Evolutionary conservation across 1,140 invertebrate species (phyloP), one percentile per base, ranked within the genome.

Genomic region (Atta colombica): DNA sequence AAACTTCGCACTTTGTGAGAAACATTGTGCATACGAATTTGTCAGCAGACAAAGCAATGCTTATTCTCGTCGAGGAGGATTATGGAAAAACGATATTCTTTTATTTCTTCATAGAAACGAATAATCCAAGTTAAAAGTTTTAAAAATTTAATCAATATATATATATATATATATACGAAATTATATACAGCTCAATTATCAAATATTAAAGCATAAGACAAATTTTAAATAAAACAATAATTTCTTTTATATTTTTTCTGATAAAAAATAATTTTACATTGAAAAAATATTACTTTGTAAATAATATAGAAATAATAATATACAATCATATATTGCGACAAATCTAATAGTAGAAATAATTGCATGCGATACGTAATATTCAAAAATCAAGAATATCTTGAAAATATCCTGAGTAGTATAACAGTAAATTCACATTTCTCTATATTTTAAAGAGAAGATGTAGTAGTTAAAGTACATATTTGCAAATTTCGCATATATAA

Each of bases 1-100:
- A 1, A 87, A 88, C 65, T 85, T 65, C 8, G 80, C 25, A 66
- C 53, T 55, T 66, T 82, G 68, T 16, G 87, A 85, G 74, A 60
- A 65, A 66, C 69, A 68, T 77, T 6, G 39, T 49, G 53, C 25
- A 60, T 82, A n/a, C 25, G 4, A 72, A 71, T 61, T 60, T 71
- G 18, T 28, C 61, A 12, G 16, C 21, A 49, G 7, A 12, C 31
- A 66, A 18, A 28, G 68, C 21, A 12, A 53, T 8, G 39, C 12
- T 21, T 60, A 58, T 53, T 10, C 12, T 58, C 8, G 51, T 31
- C 39, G 25, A 72, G 12, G 45, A 21, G 25, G 16, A 82, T 35
- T 60, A 21, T 61, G 35, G 55, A 14, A 61, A 28, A 49, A 10
- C 39, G 10, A 49, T 77, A 31, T 45, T 21, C 16, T 39, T n/a